Conservation (phyloP, 2,888 invertebrate genomes). For the Molanna angustata region DNA sequence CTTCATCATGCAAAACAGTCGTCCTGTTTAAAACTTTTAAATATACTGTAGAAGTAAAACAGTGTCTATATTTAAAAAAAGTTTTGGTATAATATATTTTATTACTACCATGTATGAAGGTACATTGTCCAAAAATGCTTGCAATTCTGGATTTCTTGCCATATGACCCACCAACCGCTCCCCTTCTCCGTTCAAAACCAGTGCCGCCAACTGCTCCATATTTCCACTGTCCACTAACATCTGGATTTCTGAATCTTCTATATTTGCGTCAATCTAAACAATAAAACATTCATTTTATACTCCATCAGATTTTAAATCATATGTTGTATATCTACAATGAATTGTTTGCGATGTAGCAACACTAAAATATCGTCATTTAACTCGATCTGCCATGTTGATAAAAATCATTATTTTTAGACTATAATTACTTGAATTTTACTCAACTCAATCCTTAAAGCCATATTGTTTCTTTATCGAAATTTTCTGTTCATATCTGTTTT, state of each 20-base stretch:
- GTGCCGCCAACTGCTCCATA: slow-evolving; percentile 85
- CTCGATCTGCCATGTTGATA: no score
- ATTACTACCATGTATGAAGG: slow-evolving; percentile 78
- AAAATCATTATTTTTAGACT: no score
- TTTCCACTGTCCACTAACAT: slow-evolving; percentile 70
- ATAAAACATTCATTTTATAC: not conserved
- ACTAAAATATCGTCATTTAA: no score
- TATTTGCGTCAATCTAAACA: slow-evolving; percentile 38
- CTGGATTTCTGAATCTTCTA: slow-evolving; percentile 64
- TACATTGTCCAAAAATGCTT: slow-evolving; percentile 84
- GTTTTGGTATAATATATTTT: not conserved
- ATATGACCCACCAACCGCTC: slow-evolving; percentile 67
- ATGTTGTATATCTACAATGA: no score
- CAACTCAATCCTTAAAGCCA: no score
- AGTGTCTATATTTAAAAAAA: not conserved
- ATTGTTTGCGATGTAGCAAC: no score
- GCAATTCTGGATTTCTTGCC: slow-evolving; percentile 73
- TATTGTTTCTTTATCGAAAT: no score
- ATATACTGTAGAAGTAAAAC: not conserved
- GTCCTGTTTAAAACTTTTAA: not conserved
- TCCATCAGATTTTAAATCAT: no score
- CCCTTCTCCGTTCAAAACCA: slow-evolving; percentile 88
- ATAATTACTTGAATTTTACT: no score
- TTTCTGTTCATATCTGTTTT: no score
- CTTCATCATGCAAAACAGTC: no score